phyloP scores from a whole-genome alignment of 2,888 invertebrate genomes.

The Papilio demoleus region DNA sequence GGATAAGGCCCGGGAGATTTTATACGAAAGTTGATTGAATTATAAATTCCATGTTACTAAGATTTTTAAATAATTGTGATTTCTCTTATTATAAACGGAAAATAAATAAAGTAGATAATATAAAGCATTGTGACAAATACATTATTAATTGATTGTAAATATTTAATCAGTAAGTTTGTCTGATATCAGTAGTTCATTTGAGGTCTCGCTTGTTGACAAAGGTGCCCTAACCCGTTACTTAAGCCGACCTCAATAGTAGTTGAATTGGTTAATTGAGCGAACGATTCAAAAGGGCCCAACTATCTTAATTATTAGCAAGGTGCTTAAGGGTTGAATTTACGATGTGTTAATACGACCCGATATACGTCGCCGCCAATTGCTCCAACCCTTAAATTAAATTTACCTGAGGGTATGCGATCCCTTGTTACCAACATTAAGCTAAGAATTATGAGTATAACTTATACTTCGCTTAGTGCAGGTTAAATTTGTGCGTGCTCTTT shows the following conservation, averaged over 20 bases:
- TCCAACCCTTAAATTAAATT: slow-evolving; percentile 76
- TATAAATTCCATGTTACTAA: no score
- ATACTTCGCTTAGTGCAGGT: slow-evolving; percentile 14
- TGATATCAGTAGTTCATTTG: slow-evolving; percentile 12
- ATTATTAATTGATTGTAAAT: no score
- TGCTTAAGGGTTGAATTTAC: slow-evolving; percentile 79
- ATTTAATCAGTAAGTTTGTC: background rate
- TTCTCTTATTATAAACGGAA: no score
- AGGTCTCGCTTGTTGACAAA: slow-evolving; percentile 51
- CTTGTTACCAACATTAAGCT: slow-evolving; percentile 37
- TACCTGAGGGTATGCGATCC: slow-evolving; percentile 68
- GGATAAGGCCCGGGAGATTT: no score
- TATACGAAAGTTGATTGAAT: no score
- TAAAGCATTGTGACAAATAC: no score
- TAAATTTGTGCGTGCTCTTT: no score
- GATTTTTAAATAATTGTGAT: no score
- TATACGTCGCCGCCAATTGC: slow-evolving; percentile 72
- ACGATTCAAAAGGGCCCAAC: slow-evolving; percentile 55
- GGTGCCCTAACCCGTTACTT: slow-evolving; percentile 57
- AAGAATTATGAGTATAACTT: slow-evolving; percentile 37
- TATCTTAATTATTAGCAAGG: slow-evolving; percentile 81
- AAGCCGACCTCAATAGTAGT: slow-evolving; percentile 61
- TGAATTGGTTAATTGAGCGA: slow-evolving; percentile 70
- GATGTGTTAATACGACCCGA: slow-evolving; percentile 77
- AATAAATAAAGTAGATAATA: no score